Conservation (phyloP, 2,113 vertebrate species). For the Puntigrus tetrazona region DNA sequence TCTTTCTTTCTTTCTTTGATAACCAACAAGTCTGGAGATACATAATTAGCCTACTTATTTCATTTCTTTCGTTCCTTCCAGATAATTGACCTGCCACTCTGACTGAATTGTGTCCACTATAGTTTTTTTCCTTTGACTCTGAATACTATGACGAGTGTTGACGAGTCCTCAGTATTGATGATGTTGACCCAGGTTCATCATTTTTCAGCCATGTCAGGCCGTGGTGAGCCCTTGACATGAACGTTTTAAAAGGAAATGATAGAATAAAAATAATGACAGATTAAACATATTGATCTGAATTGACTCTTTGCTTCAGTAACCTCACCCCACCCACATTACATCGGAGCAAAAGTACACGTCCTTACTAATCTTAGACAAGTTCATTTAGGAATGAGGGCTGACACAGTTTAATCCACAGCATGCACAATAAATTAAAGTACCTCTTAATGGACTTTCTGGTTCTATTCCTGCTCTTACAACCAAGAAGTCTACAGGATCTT, state of each 20-base stretch:
- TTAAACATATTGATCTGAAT: not conserved
- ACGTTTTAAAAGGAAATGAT: not conserved
- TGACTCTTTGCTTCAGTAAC: not conserved
- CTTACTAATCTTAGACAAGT: slow-evolving; percentile 12
- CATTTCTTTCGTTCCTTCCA: not conserved
- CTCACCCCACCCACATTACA: not conserved
- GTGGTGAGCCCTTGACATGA: slow-evolving; percentile 63
- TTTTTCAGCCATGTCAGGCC: slow-evolving; percentile 82
- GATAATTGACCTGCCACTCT: slow-evolving; percentile 76
- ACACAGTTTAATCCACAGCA: slow-evolving; percentile 58
- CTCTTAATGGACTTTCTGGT: slow-evolving; percentile 82
- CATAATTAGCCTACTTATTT: too few relatives aligned
- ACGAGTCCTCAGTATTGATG: slow-evolving; percentile 71
- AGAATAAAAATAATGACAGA: not conserved
- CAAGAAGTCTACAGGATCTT: slow-evolving; percentile 75
- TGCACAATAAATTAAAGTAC: slow-evolving; percentile 71
- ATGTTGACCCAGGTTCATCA: slow-evolving; percentile 71
- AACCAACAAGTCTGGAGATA: too few relatives aligned
- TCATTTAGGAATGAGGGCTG: not conserved
- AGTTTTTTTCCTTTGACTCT: slow-evolving; percentile 74
- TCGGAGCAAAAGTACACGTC: not conserved
- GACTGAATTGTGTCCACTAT: slow-evolving; percentile 72
- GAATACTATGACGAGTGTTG: slow-evolving; percentile 80
- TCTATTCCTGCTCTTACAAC: slow-evolving; percentile 78
- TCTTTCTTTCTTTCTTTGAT: not conserved